Evolutionary conservation across 2,888 invertebrate genomes (phyloP).

Genomic region (Cataglyphis altisquamis): DNA sequence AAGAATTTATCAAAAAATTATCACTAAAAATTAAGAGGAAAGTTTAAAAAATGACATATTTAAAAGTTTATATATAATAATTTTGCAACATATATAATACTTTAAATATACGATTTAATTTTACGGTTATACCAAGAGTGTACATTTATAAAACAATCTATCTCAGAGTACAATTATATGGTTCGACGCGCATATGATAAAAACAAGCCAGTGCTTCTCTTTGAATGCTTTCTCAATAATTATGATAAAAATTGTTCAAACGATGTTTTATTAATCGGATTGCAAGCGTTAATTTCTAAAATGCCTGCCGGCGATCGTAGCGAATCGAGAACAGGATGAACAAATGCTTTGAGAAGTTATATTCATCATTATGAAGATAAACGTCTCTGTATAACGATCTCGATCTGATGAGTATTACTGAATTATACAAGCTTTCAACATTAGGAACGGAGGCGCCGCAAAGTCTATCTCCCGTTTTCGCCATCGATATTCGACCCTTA

Average conservation of each 20-base stretch:
- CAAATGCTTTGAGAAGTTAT: slow-evolving; percentile 22
- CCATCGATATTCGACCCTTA: neutral
- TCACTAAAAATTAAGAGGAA: neutral
- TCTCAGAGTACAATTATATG: slow-evolving; percentile 7
- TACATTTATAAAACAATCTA: slow-evolving; percentile 17
- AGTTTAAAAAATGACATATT: neutral
- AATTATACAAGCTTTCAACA: slow-evolving; percentile 61
- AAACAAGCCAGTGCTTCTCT: slow-evolving; percentile 19
- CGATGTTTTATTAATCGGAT: slow-evolving; percentile 6
- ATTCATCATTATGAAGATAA: slow-evolving; percentile 12
- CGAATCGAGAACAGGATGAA: slow-evolving; percentile 16
- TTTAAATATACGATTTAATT: slow-evolving; percentile 4
- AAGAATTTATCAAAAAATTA: neutral
- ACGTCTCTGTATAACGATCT: slow-evolving; percentile 20
- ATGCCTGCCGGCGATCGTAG: slow-evolving; percentile 18
- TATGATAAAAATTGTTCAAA: slow-evolving; percentile 34
- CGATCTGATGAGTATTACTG: slow-evolving; percentile 61
- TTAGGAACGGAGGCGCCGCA: slow-evolving; percentile 60
- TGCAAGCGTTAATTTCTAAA: slow-evolving; percentile 10
- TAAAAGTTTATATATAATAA: neutral
- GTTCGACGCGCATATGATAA: neutral
- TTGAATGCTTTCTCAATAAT: slow-evolving; percentile 24
- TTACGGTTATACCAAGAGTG: neutral
- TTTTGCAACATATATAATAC: neutral
- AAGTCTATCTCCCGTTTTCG: slow-evolving; percentile 47